Evolutionary conservation across 2,797 vertebrate species (phyloP), one percentile per base, ranked within the genome.

Genomic region (Arremon aurantiirostris): DNA sequence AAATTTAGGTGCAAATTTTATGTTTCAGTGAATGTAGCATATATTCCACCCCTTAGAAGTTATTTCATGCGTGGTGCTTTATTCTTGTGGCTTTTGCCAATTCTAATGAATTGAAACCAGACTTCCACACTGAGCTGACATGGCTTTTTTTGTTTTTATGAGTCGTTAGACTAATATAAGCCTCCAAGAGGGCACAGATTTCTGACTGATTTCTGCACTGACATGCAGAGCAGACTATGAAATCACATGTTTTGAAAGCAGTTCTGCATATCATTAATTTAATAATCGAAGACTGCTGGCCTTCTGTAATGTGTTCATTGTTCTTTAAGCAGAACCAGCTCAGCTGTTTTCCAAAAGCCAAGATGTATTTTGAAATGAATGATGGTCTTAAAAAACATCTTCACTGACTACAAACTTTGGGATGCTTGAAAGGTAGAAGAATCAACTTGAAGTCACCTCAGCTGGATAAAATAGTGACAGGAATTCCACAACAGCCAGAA

Each of bases 101-200:
- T 82, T 86, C 80, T 68, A 82, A 24, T 61, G 81, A 69, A 92
- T 92, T 93, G 77, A 92, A 94, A 96, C 35, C 82, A 96, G 82
- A 65, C 37, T 89, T 77, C 32, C 61, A 80, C 32, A 24, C 72
- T 4, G 7, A 90, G 47, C 76, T 94, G 72, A 68, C 56, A 50
- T 42, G 17, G 15, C 65, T 83, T 93, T 92, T 91, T 91, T 75
- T 78, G 37, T 6, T 77, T 95, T 83, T 89, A 83, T 61, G 85
- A 95, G 81, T 91, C 34, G 6, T 81, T 84, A 65, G 34, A 57
- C 46, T 86, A 46, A 90, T 94, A 47, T 37, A 92, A 95, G 42
- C 39, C 83, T 89, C 82, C 76, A 90, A 46, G 70, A 95, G 50
- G 53, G 44, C 82, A 84, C 61, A 79, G 53, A 86, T 89, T 80